phyloP scores from a whole-genome alignment of 2,888 invertebrate genomes.

The Iphiclides podalirius region DNA sequence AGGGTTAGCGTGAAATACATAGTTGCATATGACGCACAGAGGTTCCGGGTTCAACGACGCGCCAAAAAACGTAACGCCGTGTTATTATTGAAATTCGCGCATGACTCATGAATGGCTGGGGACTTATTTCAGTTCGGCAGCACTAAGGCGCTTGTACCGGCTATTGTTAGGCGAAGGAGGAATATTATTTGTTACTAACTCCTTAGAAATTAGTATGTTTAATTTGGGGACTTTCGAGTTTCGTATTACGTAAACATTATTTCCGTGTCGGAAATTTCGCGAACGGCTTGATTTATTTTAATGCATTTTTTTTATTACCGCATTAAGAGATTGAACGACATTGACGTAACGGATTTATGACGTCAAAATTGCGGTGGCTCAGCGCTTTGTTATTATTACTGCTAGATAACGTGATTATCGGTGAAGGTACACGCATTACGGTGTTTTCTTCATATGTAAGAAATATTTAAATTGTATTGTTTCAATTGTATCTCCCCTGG shows the following conservation, averaged over 20 bases:
- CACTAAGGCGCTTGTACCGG: neutral
- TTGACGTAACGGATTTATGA: slow-evolving; percentile 12
- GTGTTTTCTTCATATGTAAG: no score
- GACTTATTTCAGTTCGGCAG: neutral
- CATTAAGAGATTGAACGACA: slow-evolving; percentile 11
- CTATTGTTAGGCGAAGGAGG: neutral
- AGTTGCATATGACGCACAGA: neutral
- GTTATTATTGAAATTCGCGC: slow-evolving; percentile 1
- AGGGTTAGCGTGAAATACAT: no score
- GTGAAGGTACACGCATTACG: no score
- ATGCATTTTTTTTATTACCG: slow-evolving; percentile 1
- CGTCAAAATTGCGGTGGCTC: no score
- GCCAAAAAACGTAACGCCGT: slow-evolving; percentile 9
- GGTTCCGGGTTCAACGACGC: slow-evolving; percentile 19
- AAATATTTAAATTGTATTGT: no score
- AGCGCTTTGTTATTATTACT: no score
- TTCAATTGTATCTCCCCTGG: no score
- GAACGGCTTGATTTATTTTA: slow-evolving; percentile 7
- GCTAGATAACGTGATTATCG: no score
- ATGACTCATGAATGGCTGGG: slow-evolving; percentile 16
- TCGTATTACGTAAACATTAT: neutral
- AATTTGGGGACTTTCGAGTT: no score
- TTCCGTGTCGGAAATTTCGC: neutral
- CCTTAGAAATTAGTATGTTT: no score
- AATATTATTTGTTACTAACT: neutral